Conservation (phyloP, 2,888 invertebrate genomes). For the Eulithis prunata region DNA sequence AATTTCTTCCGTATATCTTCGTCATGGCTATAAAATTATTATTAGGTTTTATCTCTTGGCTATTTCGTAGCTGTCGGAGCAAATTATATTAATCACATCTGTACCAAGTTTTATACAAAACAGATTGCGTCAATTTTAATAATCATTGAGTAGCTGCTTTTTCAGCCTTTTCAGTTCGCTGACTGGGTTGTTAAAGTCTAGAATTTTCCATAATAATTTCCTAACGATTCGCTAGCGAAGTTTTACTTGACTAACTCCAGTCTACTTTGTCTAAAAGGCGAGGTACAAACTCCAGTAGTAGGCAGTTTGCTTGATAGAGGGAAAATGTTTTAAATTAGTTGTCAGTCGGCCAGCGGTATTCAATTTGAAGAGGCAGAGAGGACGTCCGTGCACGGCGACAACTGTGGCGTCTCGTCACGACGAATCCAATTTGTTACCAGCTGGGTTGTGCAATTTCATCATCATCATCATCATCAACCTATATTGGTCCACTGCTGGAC, state of each 20-base stretch:
- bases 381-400: constrained; percentile 23
- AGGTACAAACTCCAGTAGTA: constrained; percentile 22
- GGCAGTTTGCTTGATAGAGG: constrained; percentile 24
- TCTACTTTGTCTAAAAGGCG: constrained; percentile 17
- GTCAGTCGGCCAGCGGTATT: constrained; percentile 30
- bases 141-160: no score
- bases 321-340: constrained; percentile 42
- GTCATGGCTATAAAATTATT: constrained; percentile 27
- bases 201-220: neutral
- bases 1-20: constrained; percentile 17
- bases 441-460: constrained; percentile 56
- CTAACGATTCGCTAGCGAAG: constrained; percentile 14
- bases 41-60: constrained; percentile 21
- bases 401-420: constrained; percentile 43
- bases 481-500: no score
- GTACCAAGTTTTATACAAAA: constrained; percentile 6
- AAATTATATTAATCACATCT: constrained; percentile 15
- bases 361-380: constrained; percentile 31
- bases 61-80: constrained; percentile 9
- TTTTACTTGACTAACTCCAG: constrained; percentile 21
- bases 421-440: constrained; percentile 59
- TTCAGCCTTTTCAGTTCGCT: no score
- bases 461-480: no score
- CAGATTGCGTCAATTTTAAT: constrained; percentile 7
- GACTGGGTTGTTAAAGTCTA: no score